Conservation (phyloP, 2,888 invertebrate genomes). For the Incurvaria masculella region DNA sequence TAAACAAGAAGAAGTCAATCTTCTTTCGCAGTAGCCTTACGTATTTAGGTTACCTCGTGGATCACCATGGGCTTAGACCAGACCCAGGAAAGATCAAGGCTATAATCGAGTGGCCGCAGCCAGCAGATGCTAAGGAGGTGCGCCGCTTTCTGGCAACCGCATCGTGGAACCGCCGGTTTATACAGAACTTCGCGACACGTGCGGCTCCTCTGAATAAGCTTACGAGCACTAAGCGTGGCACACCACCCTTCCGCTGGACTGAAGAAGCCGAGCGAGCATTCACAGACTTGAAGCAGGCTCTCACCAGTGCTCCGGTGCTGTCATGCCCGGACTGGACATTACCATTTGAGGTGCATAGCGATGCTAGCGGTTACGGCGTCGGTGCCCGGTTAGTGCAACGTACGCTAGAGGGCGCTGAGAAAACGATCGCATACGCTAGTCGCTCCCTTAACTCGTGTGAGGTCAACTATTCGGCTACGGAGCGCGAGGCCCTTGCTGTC, state of each 20-base stretch:
- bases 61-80: slow-evolving; percentile 15
- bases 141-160: neutral
- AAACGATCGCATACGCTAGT: slow-evolving; percentile 12
- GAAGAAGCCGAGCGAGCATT: neutral
- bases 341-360: neutral
- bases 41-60: slow-evolving; percentile 13
- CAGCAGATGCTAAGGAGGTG: slow-evolving; percentile 6
- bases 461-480: slow-evolving; percentile 17
- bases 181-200: neutral
- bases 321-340: neutral
- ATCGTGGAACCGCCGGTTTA: neutral
- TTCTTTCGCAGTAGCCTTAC: slow-evolving; percentile 5
- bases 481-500: slow-evolving; percentile 19
- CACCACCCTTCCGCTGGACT: neutral
- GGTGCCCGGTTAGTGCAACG: neutral
- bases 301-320: neutral
- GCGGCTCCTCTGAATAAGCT: neutral
- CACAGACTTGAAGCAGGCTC: neutral
- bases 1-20: slow-evolving; percentile 13
- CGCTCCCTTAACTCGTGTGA: slow-evolving; percentile 5
- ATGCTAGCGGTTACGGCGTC: neutral
- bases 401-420: neutral
- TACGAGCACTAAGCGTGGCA: neutral
- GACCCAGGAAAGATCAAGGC: slow-evolving; percentile 17
- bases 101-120: slow-evolving; percentile 16